phyloP scores from a whole-genome alignment of 1,140 invertebrate genomes.

The fruit fly (Drosophila melanogaster) region Release_6_plus_ISO1_MT NT_033777.3:25879001-25879500 shows the following conservation, averaged over 20 bases:
- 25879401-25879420: conserved; percentile 12
- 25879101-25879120: conserved; percentile 25
- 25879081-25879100: conserved; percentile 18
- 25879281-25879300: neutral
- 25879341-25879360: conserved; percentile 21
- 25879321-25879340: too few species aligned
- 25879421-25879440: conserved; percentile 20
- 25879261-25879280: neutral
- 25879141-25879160: conserved; percentile 61
- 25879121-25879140: conserved; percentile 46
- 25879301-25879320: neutral
- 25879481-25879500: conserved; percentile 1
- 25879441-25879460: conserved; percentile 29
- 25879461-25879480: conserved; percentile 14
- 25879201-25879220: conserved; percentile 64
- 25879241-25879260: conserved; percentile 4
- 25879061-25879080: conserved; percentile 30
- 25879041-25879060: conserved; percentile 43
- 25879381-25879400: conserved; percentile 23
- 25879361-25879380: neutral
- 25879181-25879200: conserved; percentile 62
- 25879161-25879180: conserved; percentile 75
- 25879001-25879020: conserved; percentile 30
- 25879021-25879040: conserved; percentile 23
- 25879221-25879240: conserved; percentile 40